Base-by-base conservation (phyloP, 2,797 vertebrate species). In the Champsocephalus gunnari region DNA sequence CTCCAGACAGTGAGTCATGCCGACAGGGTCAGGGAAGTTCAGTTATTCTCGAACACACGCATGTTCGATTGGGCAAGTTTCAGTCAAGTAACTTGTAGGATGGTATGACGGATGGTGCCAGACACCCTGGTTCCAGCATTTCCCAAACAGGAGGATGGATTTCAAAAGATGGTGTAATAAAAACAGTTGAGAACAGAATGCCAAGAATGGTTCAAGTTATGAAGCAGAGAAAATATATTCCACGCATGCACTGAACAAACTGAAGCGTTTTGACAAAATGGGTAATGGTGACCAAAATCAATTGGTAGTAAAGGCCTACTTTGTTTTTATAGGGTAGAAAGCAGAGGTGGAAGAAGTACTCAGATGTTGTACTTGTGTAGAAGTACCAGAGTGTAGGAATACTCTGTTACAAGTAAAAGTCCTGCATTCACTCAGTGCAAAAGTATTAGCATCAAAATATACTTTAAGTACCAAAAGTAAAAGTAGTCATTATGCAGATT, bases 1-100 rank as follows among this genome's bases (percentile, higher is more conserved):
- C 54, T 82, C 68, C 73, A 84, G 71, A 85, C 75, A 28, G 71
- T 80, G 81, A 85, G 49, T 87, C 87, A 83, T 7, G 9, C 48
- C 65, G 59, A 44, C 57, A 6, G 64, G 57, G 63, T 71, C 17
- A 3, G 51, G 61, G 45, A 58, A 62, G 80, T 63, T 71, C 60
- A 72, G 74, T 50, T 59, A 38, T 45, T 58, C 66, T 58, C 38
- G 12, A 63, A 7, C 24, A 9, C 4, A 34, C 2, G 11, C 17
- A 3, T 9, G 62, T 77, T 44, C n/a, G 61, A 75, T 73, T 73
- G 71, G 51, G 32, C 6, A 62, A 81, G 45, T 65, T 5, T n/a
- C 34, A 64, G 53, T 57, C 10, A 65, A 34, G 21, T 16, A 72
- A 51, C n/a, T 59, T 3, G 43, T 12, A 11, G 71, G 32, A 9